Conservation (phyloP, 2,113 vertebrate species). For the Glareola pratincola region DNA sequence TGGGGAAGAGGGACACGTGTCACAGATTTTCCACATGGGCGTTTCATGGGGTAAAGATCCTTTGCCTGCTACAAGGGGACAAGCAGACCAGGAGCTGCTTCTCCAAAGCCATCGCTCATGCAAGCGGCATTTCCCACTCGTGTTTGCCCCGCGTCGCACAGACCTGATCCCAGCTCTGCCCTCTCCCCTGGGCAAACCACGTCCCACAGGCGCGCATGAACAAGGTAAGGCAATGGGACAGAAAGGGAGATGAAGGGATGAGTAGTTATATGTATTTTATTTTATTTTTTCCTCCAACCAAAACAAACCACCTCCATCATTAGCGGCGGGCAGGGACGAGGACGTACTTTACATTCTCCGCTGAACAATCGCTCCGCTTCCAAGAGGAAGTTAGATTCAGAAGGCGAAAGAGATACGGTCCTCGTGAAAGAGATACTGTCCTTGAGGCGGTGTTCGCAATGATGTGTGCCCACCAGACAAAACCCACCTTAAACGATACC, state of each 20-base stretch:
- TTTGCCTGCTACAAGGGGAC: neutral
- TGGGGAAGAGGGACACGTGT: neutral
- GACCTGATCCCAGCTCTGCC: neutral
- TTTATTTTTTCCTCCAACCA: neutral
- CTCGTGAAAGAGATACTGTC: neutral
- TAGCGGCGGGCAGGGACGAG: neutral
- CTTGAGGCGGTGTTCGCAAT: neutral
- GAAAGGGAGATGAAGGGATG: neutral
- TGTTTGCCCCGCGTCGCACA: neutral
- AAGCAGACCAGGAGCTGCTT: neutral
- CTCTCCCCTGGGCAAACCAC: neutral
- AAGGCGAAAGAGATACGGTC: neutral
- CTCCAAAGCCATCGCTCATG: rapidly evolving
- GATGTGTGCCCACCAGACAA: neutral
- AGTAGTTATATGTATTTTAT: neutral
- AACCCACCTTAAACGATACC: neutral
- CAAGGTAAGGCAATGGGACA: neutral
- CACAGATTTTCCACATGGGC: neutral
- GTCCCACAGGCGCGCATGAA: rapidly evolving
- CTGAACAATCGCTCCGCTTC: neutral
- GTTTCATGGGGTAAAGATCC: neutral
- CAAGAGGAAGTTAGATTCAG: slow-evolving; percentile 12
- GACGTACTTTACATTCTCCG: neutral
- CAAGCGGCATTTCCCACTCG: neutral
- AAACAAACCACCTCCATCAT: neutral